A percentile compares a stretch with the other conserved stretches of the same genome.
Evolutionary conservation across 1,140 invertebrate species (phyloP).

Genomic region (Caenorhabditis briggsae): DNA sequence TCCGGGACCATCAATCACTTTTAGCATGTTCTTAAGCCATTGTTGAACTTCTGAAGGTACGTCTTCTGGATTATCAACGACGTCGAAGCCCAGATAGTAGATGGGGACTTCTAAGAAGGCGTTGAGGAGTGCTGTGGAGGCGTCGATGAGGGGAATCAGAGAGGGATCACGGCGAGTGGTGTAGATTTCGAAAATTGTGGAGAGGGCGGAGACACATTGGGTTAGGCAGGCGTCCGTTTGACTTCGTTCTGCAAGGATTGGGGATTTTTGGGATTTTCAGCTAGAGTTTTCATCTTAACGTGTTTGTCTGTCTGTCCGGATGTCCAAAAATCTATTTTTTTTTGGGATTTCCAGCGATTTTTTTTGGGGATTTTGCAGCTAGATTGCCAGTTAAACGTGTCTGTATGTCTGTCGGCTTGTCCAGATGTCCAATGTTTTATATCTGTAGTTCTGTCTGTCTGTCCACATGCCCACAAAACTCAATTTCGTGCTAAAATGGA

Average conservation of each 20-base stretch:
- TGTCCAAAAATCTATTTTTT: too few relatives aligned
- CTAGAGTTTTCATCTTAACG: too few relatives aligned
- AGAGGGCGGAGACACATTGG: slow-evolving; percentile 70
- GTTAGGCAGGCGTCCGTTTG: slow-evolving; percentile 72
- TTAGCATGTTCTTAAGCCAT: slow-evolving; percentile 39
- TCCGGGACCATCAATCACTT: slow-evolving; percentile 41
- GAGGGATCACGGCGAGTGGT: slow-evolving; percentile 62
- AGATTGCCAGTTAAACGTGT: too few relatives aligned
- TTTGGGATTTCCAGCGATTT: too few relatives aligned
- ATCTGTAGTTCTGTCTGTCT: too few relatives aligned
- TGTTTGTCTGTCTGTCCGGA: too few relatives aligned
- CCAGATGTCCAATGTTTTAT: too few relatives aligned
- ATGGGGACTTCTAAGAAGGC: slow-evolving; percentile 76
- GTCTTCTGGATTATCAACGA: slow-evolving; percentile 41
- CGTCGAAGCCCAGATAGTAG: slow-evolving; percentile 65
- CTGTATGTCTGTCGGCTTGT: too few relatives aligned
- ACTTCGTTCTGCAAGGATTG: slow-evolving; percentile 72
- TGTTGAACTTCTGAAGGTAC: background rate
- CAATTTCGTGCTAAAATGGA: too few relatives aligned
- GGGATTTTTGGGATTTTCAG: background rate
- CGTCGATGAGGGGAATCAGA: slow-evolving; percentile 68
- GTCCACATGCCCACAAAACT: too few relatives aligned
- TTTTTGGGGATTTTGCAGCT: too few relatives aligned
- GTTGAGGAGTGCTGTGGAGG: slow-evolving; percentile 65
- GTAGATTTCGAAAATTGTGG: slow-evolving; percentile 69